Conservation (phyloP, 2,797 vertebrate genomes). For the Sebastes steindachneri region DNA sequence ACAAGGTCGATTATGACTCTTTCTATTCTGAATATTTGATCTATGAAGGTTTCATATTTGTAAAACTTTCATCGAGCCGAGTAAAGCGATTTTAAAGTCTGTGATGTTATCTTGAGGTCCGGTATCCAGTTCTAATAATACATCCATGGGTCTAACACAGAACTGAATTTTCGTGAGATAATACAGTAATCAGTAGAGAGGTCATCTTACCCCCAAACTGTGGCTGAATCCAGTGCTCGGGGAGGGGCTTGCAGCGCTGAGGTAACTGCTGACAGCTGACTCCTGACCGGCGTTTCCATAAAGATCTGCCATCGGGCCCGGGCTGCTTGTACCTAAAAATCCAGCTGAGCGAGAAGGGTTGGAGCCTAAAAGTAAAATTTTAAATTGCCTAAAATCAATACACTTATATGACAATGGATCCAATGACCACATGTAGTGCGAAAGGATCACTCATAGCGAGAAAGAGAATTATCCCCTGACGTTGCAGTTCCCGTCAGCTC, state of each 20-base stretch:
- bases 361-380: conserved; percentile 83
- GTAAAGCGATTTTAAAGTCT: no score
- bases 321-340: conserved; percentile 97
- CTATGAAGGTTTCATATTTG: no score
- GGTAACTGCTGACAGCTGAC: conserved; percentile 97
- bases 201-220: conserved; percentile 91
- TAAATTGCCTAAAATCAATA: background rate
- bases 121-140: no score
- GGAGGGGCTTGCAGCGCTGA: conserved; percentile 97
- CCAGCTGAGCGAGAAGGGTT: conserved; percentile 94
- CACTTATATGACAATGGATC: background rate
- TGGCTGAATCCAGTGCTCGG: conserved; percentile 97
- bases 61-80: no score
- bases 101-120: no score
- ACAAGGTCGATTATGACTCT: no score
- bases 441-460: background rate
- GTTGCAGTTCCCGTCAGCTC: background rate
- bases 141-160: background rate
- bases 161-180: background rate
- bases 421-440: background rate
- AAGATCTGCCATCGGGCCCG: conserved; percentile 97
- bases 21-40: no score
- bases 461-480: background rate
- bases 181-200: background rate
- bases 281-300: conserved; percentile 96